Evolutionary conservation across 1,140 invertebrate genomes (phyloP), one percentile per base, ranked within the genome.

Genomic region (Planococcus citri): DNA sequence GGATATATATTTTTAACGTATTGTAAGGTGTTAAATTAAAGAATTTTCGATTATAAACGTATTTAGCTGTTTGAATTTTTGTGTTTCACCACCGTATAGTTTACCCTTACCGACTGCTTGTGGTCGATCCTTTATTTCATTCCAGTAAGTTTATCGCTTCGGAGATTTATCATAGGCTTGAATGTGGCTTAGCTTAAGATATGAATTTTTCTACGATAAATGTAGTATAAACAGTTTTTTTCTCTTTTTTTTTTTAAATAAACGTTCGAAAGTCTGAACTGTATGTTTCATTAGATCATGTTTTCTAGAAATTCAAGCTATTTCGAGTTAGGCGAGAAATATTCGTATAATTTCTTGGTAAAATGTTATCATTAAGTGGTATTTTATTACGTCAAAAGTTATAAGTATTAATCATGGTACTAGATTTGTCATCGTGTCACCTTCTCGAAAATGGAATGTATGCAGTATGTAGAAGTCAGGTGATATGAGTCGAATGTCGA

Each of bases 161-260:
- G 41, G 41, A 17, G 33, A 37, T 37, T 51, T 17, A 51, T 33
- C 29, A 51, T 17, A 51, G 17, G 41, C 41, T 51, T 51, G n/a
- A 51, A 9, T 51, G 41, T 51, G 2, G 41, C n/a, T 51, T 51
- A 51, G 41, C 41, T 51, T 51, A 51, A 51, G 41, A 12, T 33
- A 51, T 51, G 41, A 51, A 51, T 51, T 51, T 51, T 51, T 51
- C 41, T 51, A 51, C 41, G 41, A 51, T 51, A 51, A 51, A 51
- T 51, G 41, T 51, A 51, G 41, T n/a, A 51, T 51, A 3, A 51
- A 9, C n/a, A 51, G 3, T 51, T 51, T 51, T 51, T 20, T 20
- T 51, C n/a, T 51, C 14, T 37, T 37, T 37, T 37, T 37, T 51
- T 51, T 51, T 51, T 51, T 51, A 51, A 51, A 51, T 51, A 51